Conservation (phyloP, 2,888 invertebrate genomes). For the Hedya salicella region DNA sequence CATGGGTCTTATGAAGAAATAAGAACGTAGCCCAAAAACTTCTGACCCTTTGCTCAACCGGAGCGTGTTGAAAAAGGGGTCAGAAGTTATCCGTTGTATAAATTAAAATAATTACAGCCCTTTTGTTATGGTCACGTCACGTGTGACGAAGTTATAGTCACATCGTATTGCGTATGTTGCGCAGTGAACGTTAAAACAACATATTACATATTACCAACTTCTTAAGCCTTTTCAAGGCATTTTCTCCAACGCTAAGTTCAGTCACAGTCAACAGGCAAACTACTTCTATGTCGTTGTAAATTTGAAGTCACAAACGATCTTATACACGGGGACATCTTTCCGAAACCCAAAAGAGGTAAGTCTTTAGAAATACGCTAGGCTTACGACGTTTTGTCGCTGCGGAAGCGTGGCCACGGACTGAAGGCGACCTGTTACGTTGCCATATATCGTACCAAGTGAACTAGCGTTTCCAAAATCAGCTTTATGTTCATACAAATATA, state of each 20-base stretch:
- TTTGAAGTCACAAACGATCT: slow-evolving; percentile 14
- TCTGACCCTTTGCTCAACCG: too few relatives aligned
- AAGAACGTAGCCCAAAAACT: too few relatives aligned
- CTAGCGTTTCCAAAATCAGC: neutral
- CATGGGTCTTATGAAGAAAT: too few relatives aligned
- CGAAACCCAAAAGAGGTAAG: neutral
- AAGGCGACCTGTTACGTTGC: slow-evolving; percentile 13
- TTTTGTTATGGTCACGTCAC: too few relatives aligned
- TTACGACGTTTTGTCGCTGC: neutral
- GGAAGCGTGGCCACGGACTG: neutral
- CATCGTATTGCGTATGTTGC: too few relatives aligned
- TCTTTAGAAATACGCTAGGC: neutral
- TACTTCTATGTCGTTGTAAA: neutral
- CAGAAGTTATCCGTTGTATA: too few relatives aligned
- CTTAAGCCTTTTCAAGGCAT: neutral
- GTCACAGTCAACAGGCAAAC: slow-evolving; percentile 3
- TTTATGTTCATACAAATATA: neutral
- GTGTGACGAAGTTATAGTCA: too few relatives aligned
- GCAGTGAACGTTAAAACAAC: too few relatives aligned
- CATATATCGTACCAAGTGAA: neutral
- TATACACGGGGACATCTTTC: neutral
- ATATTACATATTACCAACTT: neutral
- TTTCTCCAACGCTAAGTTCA: neutral
- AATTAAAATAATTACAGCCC: too few relatives aligned
- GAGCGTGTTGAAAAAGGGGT: too few relatives aligned